Evolutionary conservation across 2,797 vertebrate species (phyloP), one percentile per base, ranked within the genome.

Genomic region (Catharus ustulatus): DNA sequence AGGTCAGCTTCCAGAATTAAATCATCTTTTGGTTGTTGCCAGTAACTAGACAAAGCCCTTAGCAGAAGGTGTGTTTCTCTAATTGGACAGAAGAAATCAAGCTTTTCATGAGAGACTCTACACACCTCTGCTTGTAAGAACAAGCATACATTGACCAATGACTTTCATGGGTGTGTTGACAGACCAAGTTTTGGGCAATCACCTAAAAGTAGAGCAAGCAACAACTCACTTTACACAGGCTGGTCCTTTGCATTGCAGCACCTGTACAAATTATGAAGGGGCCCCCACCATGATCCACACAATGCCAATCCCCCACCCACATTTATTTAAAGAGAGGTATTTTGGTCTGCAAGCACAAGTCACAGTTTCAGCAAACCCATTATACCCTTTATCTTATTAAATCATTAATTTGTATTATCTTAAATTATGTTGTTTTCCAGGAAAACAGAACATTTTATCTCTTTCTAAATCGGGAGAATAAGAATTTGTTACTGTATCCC

Each of bases 401-500:
- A 46, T 9, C 9, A 42, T 90, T 95, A 55, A 58, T 92, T 87
- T 80, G 6, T 74, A 48, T 55, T 90, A 38, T 77, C 52, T 79
- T 87, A 74, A 84, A 87, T 89, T 74, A 74, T 62, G 26, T 49
- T 27, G 5, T 91, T 84, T 95, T 94, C 84, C 79, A 52, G 72
- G 76, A 91, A 94, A 87, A 68, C 46, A 80, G 89, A 90, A 58
- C 46, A n/a, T 74, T 61, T 80, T 85, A 84, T 95, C 84, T 87
- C 36, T 87, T 64, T 64, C 54, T 85, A 85, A 85, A 94, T 94
- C 58, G 66, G 48, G 61, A 89, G 54, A 92, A 49, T 40, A 87
- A 54, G 34, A 84, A 42, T 87, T 85, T 84, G 11, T 94, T 84
- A 75, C 51, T 66, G 43, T 38, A 69, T 77, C 49, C 49, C 61